Evolutionary conservation across 2,113 vertebrate genomes (phyloP).

Genomic region (Xyliphius kryptos): DNA sequence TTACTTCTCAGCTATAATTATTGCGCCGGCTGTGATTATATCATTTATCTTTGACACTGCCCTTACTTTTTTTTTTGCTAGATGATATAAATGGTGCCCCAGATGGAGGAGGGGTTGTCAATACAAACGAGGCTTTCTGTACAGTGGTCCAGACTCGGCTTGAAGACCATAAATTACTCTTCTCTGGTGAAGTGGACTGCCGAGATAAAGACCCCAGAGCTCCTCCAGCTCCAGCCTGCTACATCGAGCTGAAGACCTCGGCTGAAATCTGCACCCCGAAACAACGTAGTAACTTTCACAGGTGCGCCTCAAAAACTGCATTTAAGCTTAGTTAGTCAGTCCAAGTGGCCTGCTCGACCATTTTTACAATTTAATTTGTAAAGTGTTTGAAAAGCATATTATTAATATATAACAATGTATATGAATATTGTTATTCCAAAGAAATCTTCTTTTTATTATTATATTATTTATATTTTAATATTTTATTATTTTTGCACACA

Average conservation of each 20-base stretch:
- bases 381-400: too few relatives aligned
- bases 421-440: too few relatives aligned
- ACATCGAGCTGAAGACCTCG: slow-evolving; percentile 84
- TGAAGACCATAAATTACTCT: slow-evolving; percentile 72
- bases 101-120: slow-evolving; percentile 72
- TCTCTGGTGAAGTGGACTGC: slow-evolving; percentile 86
- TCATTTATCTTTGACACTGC: too few relatives aligned
- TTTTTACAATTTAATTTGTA: too few relatives aligned
- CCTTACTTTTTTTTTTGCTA: slow-evolving; percentile 44
- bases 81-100: slow-evolving; percentile 64
- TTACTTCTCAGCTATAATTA: too few relatives aligned
- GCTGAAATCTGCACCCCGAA: slow-evolving; percentile 77
- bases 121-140: slow-evolving; percentile 86
- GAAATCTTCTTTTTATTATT: too few relatives aligned
- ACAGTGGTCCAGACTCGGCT: slow-evolving; percentile 81
- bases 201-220: slow-evolving; percentile 58
- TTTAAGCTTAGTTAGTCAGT: too few relatives aligned
- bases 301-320: slow-evolving; percentile 52
- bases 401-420: too few relatives aligned
- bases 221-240: slow-evolving; percentile 69
- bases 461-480: too few relatives aligned
- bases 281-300: slow-evolving; percentile 79
- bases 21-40: too few relatives aligned
- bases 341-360: too few relatives aligned
- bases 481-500: too few relatives aligned